Conservation (phyloP, 2,797 vertebrate species). For the Microctenopoma stevenorrisi region DNA sequence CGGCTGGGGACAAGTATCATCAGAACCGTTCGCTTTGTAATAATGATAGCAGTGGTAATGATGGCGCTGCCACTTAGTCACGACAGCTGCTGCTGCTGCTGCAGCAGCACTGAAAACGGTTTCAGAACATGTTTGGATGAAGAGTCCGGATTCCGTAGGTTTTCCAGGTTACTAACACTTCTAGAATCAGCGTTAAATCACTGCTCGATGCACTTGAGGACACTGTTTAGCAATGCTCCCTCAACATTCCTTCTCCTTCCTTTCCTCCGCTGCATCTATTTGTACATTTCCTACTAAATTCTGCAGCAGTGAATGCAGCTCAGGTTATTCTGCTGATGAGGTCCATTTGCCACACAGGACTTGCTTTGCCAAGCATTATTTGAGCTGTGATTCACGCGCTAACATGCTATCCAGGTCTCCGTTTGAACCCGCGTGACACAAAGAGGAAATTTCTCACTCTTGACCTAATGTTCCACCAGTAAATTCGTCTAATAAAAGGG, state of each 20-base stretch:
- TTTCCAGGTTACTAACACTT: no score
- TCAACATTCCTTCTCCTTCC: no score
- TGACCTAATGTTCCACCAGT: slow-evolving; percentile 37
- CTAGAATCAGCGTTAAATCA: no score
- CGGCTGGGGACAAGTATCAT: slow-evolving; percentile 70
- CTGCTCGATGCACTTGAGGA: no score
- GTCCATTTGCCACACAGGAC: slow-evolving; percentile 53
- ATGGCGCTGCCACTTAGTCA: slow-evolving; percentile 67
- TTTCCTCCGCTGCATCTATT: slow-evolving; percentile 55
- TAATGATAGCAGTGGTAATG: slow-evolving; percentile 79
- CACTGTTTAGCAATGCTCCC: no score
- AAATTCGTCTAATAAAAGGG: slow-evolving; percentile 65
- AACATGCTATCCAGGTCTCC: slow-evolving; percentile 56
- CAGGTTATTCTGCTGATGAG: slow-evolving; percentile 72
- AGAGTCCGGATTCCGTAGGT: no score
- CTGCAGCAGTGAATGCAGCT: slow-evolving; percentile 67
- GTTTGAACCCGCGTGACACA: slow-evolving; percentile 47
- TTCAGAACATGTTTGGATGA: no score
- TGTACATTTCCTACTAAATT: slow-evolving; percentile 72
- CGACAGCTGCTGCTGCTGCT: slow-evolving; percentile 49
- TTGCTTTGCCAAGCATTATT: slow-evolving; percentile 79
- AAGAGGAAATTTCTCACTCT: slow-evolving; percentile 61
- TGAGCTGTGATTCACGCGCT: slow-evolving; percentile 71
- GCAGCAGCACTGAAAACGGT: slow-evolving; percentile 21
- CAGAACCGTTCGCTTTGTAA: slow-evolving; percentile 70